Base-by-base conservation (phyloP, 2,113 vertebrate species). In the Labeo catla region DNA sequence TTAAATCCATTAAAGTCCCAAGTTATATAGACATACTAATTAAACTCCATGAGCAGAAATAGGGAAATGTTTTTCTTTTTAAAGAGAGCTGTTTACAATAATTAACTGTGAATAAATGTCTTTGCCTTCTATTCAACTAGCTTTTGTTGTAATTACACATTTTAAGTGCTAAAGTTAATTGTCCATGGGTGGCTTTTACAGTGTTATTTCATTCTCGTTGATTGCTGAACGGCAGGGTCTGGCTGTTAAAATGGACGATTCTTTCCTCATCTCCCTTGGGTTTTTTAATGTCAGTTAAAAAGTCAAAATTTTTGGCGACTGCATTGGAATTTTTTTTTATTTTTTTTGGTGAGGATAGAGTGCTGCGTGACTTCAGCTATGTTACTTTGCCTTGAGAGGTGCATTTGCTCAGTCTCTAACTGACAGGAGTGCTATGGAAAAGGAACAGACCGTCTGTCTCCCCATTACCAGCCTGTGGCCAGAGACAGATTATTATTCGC, bases 331-430 rank as follows among this genome's bases (percentile, higher is more conserved):
- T 1, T 7, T 68, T 36, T 63, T 8, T 76, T n/a, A n/a, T n/a
- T 43, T 47, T 65, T 76, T 23, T 34, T n/a, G 21, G 6, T 57
- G 15, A 78, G 50, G 43, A 83, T 28, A 65, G 49, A 68, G 79
- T 57, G 65, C 78, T 63, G 81, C 52, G 43, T 84, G 86, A 88
- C 84, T 83, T 86, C 61, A 36, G 76, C 70, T 88, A 84, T 81
- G 87, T 80, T 88, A 83, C 80, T 86, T 90, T 81, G 68, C 85
- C 47, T 84, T 84, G 63, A 83, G 57, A 39, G 66, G 83, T 84
- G 73, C 36, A 47, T 77, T 86, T 68, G 70, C 57, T 84, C 76
- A 82, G 61, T n/a, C 4, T 84, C 59, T 86, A 49, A 65, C 39
- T 49, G 81, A 87, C 82, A 66, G 49, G 9, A 19, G 59, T 76